Conservation (phyloP, 1,140 invertebrate species). For the Drosophila bifasciata region DNA sequence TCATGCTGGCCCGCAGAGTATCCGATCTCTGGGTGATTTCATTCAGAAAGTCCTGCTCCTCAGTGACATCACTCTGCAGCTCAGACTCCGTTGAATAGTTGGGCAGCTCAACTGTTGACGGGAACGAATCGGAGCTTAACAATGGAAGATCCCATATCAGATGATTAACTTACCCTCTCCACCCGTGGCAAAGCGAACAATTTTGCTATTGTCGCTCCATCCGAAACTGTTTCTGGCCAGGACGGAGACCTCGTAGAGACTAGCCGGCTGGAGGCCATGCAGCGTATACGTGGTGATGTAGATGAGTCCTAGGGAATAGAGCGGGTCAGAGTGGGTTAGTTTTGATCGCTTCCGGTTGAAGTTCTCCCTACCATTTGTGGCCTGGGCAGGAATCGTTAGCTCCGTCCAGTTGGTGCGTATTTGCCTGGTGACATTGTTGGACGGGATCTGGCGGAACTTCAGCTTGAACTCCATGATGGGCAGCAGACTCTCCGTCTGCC, state of each 20-base stretch:
- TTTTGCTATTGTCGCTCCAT: slow-evolving; percentile 88
- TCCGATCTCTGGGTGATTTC: slow-evolving; percentile 69
- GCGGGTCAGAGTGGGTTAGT: not conserved
- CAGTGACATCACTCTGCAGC: slow-evolving; percentile 56
- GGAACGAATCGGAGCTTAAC: not conserved
- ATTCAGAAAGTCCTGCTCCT: slow-evolving; percentile 57
- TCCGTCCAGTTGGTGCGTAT: slow-evolving; percentile 86
- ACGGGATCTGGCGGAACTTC: slow-evolving; percentile 85
- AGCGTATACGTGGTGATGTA: slow-evolving; percentile 88
- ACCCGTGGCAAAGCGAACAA: slow-evolving; percentile 88
- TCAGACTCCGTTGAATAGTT: slow-evolving; percentile 82
- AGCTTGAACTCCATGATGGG: slow-evolving; percentile 89
- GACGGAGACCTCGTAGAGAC: slow-evolving; percentile 88
- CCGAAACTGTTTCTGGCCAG: slow-evolving; percentile 89
- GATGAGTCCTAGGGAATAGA: slow-evolving; percentile 85
- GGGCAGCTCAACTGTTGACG: slow-evolving; percentile 67
- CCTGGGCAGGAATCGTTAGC: slow-evolving; percentile 87
- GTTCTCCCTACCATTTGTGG: slow-evolving; percentile 71
- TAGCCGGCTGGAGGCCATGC: slow-evolving; percentile 86
- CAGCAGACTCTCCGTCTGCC: slow-evolving; percentile 89
- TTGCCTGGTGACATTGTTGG: slow-evolving; percentile 56
- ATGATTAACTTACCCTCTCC: slow-evolving; percentile 85
- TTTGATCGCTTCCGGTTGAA: too few relatives aligned
- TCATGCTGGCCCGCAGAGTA: slow-evolving; percentile 64
- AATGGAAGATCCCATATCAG: not conserved